These are phyloP conservation scores for Tragelaphus scriptus DNA, from an alignment of 2,113 vertebrate species.

Conservation along the genomic window DNA sequence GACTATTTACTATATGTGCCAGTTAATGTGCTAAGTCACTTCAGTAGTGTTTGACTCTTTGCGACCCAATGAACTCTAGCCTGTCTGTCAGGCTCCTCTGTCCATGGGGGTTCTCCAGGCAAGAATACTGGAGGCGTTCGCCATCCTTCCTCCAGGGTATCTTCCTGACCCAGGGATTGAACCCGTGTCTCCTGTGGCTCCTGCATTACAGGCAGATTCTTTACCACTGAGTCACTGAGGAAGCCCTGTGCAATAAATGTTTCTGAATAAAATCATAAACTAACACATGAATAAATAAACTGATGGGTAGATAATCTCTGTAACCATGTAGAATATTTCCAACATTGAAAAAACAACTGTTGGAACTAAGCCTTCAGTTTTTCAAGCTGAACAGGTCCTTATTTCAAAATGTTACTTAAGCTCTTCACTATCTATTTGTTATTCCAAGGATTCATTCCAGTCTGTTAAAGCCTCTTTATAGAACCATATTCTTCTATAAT, in stretches of 20 bases:
- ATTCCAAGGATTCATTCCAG: neutral
- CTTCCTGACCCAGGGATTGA: neutral
- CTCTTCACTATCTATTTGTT: neutral
- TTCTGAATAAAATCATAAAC: neutral
- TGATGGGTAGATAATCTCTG: neutral
- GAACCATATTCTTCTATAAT: neutral
- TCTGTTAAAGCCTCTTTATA: neutral
- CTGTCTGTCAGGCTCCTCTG: neutral
- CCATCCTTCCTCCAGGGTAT: neutral
- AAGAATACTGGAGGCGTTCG: neutral
- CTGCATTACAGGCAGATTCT: neutral
- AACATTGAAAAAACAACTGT: neutral
- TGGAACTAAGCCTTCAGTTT: neutral
- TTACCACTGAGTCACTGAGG: neutral
- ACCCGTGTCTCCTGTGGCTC: neutral
- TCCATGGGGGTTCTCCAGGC: neutral
- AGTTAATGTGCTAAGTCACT: neutral
- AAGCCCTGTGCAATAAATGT: neutral
- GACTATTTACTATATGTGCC: neutral
- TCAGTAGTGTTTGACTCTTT: neutral
- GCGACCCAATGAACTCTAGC: neutral
- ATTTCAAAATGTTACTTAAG: neutral
- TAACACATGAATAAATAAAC: neutral
- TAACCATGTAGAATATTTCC: neutral
- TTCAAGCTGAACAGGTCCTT: neutral